A percentile compares a stretch with the other conserved stretches of the same genome.
phyloP scores from a whole-genome alignment of 2,797 vertebrate species.

The Melanotaenia maccullochi region DNA sequence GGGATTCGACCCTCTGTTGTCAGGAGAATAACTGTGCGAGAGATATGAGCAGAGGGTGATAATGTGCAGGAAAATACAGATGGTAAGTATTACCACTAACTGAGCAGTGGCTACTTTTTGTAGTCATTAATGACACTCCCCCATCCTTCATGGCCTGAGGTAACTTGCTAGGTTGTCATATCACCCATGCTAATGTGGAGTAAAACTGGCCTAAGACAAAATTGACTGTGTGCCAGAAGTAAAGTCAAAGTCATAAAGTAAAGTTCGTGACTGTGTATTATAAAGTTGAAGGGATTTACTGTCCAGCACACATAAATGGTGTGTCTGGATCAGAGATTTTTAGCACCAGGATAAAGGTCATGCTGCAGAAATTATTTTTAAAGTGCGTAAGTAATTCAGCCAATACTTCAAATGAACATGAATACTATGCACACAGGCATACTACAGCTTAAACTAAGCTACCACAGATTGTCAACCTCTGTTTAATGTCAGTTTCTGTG shows the following conservation, averaged over 20 bases:
- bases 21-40: slow-evolving; percentile 41
- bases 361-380: slow-evolving; percentile 13
- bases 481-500: neutral
- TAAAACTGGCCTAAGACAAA: neutral
- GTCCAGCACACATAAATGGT: slow-evolving; percentile 16
- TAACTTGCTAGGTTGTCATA: slow-evolving; percentile 32
- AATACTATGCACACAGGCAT: neutral
- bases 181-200: slow-evolving; percentile 42
- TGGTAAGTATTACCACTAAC: slow-evolving; percentile 46
- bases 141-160: slow-evolving; percentile 44
- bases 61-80: slow-evolving; percentile 49
- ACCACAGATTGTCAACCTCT: slow-evolving; percentile 2
- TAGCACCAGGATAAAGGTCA: slow-evolving; percentile 30
- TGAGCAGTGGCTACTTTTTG: slow-evolving; percentile 34
- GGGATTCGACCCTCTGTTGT: slow-evolving; percentile 50
- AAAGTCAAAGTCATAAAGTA: slow-evolving; percentile 57
- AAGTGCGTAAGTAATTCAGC: neutral
- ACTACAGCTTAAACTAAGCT: neutral
- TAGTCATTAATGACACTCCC: slow-evolving; percentile 39
- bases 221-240: slow-evolving; percentile 14
- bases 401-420: neutral
- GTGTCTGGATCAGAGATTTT: slow-evolving; percentile 27
- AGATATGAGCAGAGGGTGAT: slow-evolving; percentile 44
- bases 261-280: slow-evolving; percentile 54
- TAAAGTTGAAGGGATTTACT: slow-evolving; percentile 19